phyloP scores from a whole-genome alignment of 2,797 vertebrate genomes.

The Helicolenus hilgendorfi region DNA sequence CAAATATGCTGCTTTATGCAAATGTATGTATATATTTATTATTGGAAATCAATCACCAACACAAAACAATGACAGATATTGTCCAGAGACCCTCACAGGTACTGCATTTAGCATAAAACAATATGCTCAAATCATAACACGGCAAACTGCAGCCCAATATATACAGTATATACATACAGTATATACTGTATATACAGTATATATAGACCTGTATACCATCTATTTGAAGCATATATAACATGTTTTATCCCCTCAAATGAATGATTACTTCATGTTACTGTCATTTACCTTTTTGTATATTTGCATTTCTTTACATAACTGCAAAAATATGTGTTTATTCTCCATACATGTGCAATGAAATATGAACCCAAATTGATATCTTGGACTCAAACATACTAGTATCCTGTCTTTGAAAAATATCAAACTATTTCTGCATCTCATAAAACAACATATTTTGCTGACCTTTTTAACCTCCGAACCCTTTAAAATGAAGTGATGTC shows the following conservation, averaged over 20 bases:
- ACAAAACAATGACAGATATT: no score
- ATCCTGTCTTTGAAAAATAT: not conserved
- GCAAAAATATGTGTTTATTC: not conserved
- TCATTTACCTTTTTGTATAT: not conserved
- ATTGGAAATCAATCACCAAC: no score
- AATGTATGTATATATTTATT: no score
- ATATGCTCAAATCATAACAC: no score
- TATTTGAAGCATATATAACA: constrained; percentile 1
- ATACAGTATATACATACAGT: no score
- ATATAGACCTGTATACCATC: no score
- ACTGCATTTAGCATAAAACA: no score
- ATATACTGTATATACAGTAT: no score
- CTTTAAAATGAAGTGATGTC: not conserved
- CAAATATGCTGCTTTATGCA: no score
- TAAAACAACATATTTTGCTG: not conserved
- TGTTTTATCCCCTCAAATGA: not conserved
- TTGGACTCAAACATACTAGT: not conserved
- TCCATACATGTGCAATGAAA: not conserved
- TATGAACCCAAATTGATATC: not conserved
- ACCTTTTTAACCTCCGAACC: not conserved
- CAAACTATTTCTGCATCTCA: not conserved
- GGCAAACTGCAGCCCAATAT: no score
- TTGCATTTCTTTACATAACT: not conserved
- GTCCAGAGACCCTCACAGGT: no score
- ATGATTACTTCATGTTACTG: not conserved